Base-by-base conservation (phyloP, 2,113 vertebrate genomes). In the Cephalopterus ornatus region DNA sequence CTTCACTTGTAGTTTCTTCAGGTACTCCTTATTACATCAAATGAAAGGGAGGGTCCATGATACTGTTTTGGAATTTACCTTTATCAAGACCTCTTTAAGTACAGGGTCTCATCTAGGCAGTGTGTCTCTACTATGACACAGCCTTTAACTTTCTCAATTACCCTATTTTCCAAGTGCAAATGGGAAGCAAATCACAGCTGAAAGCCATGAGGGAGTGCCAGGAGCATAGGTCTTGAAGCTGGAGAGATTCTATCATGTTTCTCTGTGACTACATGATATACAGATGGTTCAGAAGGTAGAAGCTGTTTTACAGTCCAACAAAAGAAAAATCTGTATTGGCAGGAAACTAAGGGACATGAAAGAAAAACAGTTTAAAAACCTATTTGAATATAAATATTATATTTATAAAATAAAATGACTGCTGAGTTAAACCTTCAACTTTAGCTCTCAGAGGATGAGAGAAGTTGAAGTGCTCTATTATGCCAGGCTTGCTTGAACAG, bases 121-220 rank as follows among this genome's bases (percentile, higher is more conserved):
- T 56, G 3, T 3, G 5, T 53, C 18, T 9, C 23, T 70, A 3
- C 12, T 76, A 22, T 1, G 0, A 13, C 47, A 67, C 19, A 50
- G 13, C 13, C 33, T 65, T 88, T 89, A 23, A 19, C 52, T 26
- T 88, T 76, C 3, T 1, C 22, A 5, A 6, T 59, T 55, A 26
- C 21, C 6, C n/a, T 72, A 3, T 49, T 68, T 88, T 15, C 77
- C 28, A 70, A 76, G 37, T 23, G 14, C 30, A 79, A 70, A 52
- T 6, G 56, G 8, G 53, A 89, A 93, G 13, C 8, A 89, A 85
- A 62, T 58, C 23, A 37, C 14, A 88, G 37, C 35, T 68, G 46
- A 53, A 77, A 88, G 28, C 41, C 49, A 63, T 24, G 35, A 1
- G 1, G 33, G 6, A n/a, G 19, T 15, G 14, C 58, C 9, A 77